A percentile compares a stretch with the other conserved stretches of the same genome.
phyloP scores from a whole-genome alignment of 2,113 vertebrate genomes.

The Canis aureus region DNA sequence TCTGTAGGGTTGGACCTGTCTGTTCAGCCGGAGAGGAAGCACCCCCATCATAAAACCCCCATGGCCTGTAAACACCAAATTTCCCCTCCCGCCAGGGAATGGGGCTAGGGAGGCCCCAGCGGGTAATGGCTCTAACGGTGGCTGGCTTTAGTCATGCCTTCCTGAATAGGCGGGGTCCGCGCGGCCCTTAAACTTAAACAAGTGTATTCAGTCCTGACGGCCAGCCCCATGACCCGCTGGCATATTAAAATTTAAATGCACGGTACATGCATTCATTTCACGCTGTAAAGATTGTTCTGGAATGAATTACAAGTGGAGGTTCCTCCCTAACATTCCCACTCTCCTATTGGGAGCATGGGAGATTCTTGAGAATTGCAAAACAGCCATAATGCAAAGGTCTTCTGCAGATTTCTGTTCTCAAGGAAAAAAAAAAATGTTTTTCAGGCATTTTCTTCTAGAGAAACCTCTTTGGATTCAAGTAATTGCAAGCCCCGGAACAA shows the following conservation, averaged over 20 bases:
- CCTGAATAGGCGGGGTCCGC: background rate
- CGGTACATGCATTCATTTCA: background rate
- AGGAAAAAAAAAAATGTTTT: background rate
- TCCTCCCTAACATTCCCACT: background rate
- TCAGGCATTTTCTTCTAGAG: background rate
- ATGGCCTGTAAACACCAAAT: background rate
- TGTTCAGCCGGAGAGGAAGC: conserved; percentile 50
- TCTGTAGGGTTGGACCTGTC: background rate
- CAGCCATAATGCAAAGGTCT: background rate
- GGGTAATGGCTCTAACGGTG: background rate
- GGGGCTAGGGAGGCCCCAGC: background rate
- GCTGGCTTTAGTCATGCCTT: background rate
- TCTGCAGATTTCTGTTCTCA: background rate
- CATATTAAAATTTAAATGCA: background rate
- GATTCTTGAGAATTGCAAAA: background rate
- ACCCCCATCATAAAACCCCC: conserved; percentile 66
- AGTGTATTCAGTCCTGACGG: background rate
- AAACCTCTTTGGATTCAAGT: background rate
- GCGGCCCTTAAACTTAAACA: background rate
- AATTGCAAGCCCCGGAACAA: background rate
- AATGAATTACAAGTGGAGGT: background rate
- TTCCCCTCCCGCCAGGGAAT: background rate
- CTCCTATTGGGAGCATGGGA: background rate
- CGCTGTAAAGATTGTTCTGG: background rate
- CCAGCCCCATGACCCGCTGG: background rate